Conservation (phyloP, 2,888 invertebrate genomes). For the Zygogramma bicolorata region DNA sequence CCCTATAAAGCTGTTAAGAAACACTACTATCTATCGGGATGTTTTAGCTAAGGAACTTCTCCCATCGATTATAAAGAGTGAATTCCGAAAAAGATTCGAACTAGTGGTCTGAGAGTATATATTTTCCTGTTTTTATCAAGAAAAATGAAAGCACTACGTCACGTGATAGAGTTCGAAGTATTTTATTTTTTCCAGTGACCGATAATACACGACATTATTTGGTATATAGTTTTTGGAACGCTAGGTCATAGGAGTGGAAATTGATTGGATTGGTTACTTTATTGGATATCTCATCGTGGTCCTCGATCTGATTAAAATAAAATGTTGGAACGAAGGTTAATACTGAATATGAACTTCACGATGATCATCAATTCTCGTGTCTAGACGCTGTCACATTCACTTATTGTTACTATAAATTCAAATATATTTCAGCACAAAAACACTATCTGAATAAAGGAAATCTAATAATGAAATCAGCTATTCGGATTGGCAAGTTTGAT, state of each 20-base stretch:
- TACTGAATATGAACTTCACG: background rate
- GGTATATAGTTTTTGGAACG: too few species aligned
- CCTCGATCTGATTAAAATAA: background rate
- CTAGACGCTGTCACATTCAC: background rate
- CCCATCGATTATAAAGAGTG: too few species aligned
- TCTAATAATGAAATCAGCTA: background rate
- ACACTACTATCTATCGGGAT: too few species aligned
- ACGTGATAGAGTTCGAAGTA: too few species aligned
- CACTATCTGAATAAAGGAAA: background rate
- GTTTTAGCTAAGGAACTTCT: too few species aligned
- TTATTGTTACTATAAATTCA: background rate
- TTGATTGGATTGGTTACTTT: background rate
- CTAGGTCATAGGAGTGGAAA: conserved; percentile 33
- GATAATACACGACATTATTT: too few species aligned
- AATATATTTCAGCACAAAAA: background rate
- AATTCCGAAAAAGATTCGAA: too few species aligned
- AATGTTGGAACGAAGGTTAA: background rate
- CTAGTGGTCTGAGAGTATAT: too few species aligned
- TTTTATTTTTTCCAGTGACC: too few species aligned
- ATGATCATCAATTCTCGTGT: background rate
- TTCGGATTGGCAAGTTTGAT: background rate
- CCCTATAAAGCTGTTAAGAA: too few species aligned
- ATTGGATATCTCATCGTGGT: background rate
- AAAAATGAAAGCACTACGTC: too few species aligned
- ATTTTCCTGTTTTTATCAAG: too few species aligned